Evolutionary conservation across 2,888 invertebrate species (phyloP).

Genomic region (Papilio gigon): DNA sequence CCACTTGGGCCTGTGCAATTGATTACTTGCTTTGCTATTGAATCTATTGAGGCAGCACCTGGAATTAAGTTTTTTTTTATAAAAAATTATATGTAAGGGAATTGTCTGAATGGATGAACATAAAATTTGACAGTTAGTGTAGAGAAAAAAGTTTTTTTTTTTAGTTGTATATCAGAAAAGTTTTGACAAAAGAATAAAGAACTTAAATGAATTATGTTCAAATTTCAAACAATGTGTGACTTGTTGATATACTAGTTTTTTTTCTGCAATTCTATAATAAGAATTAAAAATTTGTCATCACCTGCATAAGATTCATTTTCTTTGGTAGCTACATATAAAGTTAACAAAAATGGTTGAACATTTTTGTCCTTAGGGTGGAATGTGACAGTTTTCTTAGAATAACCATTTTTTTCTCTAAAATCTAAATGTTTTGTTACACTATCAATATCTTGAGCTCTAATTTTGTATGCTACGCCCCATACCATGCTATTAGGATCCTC

Average conservation of each 20-base stretch:
- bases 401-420: slow-evolving; percentile 96
- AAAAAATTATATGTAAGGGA: too few relatives aligned
- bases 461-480: slow-evolving; percentile 96
- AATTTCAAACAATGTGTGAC: too few relatives aligned
- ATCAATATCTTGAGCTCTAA: slow-evolving; percentile 85
- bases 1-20: slow-evolving; percentile 92
- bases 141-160: too few relatives aligned
- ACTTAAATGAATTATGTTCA: too few relatives aligned
- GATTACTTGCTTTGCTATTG: slow-evolving; percentile 91
- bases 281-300: slow-evolving; percentile 50
- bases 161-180: too few relatives aligned
- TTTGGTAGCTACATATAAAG: slow-evolving; percentile 91
- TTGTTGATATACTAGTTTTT: too few relatives aligned
- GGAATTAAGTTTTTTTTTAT: slow-evolving; percentile 56
- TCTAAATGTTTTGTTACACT: slow-evolving; percentile 92
- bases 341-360: slow-evolving; percentile 85
- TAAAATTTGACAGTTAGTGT: background rate
- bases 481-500: slow-evolving; percentile 84
- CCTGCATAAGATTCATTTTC: slow-evolving; percentile 90
- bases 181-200: too few relatives aligned
- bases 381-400: slow-evolving; percentile 85
- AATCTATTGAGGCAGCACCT: slow-evolving; percentile 88
- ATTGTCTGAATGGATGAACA: too few relatives aligned
- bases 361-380: slow-evolving; percentile 86
- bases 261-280: too few relatives aligned